Evolutionary conservation across 2,888 invertebrate species (phyloP), one percentile per base, ranked within the genome.

Genomic region (Agrochola circellaris): DNA sequence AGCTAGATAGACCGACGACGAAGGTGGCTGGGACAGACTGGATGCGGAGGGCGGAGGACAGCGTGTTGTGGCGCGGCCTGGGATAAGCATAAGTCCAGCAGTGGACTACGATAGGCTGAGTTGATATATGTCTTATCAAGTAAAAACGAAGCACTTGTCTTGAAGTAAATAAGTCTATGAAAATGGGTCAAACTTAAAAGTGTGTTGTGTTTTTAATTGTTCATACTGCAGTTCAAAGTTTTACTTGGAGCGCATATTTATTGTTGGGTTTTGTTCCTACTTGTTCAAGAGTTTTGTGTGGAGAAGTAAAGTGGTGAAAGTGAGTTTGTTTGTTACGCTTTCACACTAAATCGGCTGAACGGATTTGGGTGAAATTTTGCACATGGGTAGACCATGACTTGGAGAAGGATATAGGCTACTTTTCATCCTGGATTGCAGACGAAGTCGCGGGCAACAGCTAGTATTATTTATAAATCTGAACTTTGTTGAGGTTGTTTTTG

Each of bases 141-240:
- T 45, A 2, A 48, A 30, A 48, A n/a, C 42, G 42, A 17, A 42
- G n/a, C n/a, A 11, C 54, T 73, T 60, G 79, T 79, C 42, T 77
- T 69, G 20, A 64, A 79, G 34, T 72, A 72, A 86, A 82, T 62
- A 48, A 84, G 82, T 83, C 79, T 75, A 80, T 81, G 82, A 72
- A 85, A 88, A 77, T 79, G 58, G 79, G 80, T 74, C 84, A 82
- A 64, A 70, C 60, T 73, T 58, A 58, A 62, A 64, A 73, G 54
- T 79, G 61, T 79, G 64, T 76, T 81, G 77, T 76, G 62, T 74
- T 80, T 77, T 82, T 79, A 82, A 79, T 82, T 79, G 82, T 78
- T 86, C 64, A 79, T 81, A 67, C n/a, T 75, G 75, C 74, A 75
- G 73, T 76, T 75, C 54, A 68, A 81, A 73, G 69, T 79, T 79